Evolutionary conservation across 2,888 invertebrate genomes (phyloP), one percentile per base, ranked within the genome.

Genomic region (Epinotia brunnichana): DNA sequence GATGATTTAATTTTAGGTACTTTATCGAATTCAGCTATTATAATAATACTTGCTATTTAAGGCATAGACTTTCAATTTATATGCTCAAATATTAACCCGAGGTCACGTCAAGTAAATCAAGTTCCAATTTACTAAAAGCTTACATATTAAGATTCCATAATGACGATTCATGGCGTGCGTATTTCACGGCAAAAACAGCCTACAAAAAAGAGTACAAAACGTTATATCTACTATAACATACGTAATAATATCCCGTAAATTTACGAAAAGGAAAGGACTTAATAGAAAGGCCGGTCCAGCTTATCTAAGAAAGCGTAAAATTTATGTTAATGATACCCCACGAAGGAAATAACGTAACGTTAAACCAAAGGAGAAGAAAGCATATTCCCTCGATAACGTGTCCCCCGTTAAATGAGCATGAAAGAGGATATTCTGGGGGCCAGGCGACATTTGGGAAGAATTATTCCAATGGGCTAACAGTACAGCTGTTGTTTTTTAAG

Each of bases 321-420:
- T 90, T 90, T 90, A 90, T 90, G 90, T 90, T 90, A 90, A 90
- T 90, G 89, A 90, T 82, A 77, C 83, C 81, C 82, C 82, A 81
- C 78, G 82, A 83, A 81, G 84, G 82, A 87, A 88, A 85, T 85
- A 87, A 84, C 85, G 85, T 87, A 85, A 83, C 86, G 85, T 87
- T 85, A 85, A 87, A 86, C 84, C 81, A 85, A 87, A 86, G 76
- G 75, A 77, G 80, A 78, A 79, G 84, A 85, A 85, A 84, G 83
- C 82, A 83, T 80, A 77, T 83, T 76, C 82, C 83, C 81, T 76
- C 82, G 87, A 88, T 88, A 89, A 87, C 84, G 86, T 83, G 85
- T 84, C 83, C 82, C 35, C 82, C 81, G 85, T 85, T 85, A 87
- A 86, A 88, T 88, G 84, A 89, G 81, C 79, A 76, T 74, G 74